phyloP scores from a whole-genome alignment of 2,888 invertebrate species.

The Mactromeris polynyma region DNA sequence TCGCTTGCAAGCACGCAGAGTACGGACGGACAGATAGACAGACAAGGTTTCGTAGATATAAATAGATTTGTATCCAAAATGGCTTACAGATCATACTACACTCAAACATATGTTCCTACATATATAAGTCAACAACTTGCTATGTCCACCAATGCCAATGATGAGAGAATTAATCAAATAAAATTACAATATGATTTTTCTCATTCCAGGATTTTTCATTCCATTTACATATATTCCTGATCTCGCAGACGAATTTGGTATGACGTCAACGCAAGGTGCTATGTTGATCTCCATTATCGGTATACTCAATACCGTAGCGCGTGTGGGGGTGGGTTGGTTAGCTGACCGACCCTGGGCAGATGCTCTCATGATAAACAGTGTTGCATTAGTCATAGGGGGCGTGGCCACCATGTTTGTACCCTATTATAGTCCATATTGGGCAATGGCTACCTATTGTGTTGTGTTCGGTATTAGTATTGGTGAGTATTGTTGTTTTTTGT shows the following conservation, averaged over 20 bases:
- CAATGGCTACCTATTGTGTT: slow-evolving; percentile 93
- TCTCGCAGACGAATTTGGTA: slow-evolving; percentile 71
- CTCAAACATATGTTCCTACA: too few species aligned
- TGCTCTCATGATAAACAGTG: slow-evolving; percentile 95
- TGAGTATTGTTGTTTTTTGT: slow-evolving; percentile 66
- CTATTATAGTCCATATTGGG: slow-evolving; percentile 92
- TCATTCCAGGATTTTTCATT: slow-evolving; percentile 95
- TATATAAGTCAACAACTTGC: too few species aligned
- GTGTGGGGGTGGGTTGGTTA: slow-evolving; percentile 95
- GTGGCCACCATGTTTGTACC: slow-evolving; percentile 95
- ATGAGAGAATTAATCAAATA: too few species aligned
- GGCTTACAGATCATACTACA: too few species aligned
- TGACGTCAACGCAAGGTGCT: slow-evolving; percentile 64
- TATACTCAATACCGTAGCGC: slow-evolving; percentile 97
- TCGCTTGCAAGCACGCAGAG: too few species aligned
- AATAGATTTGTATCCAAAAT: too few species aligned
- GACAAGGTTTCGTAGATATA: too few species aligned
- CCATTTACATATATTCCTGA: slow-evolving; percentile 93
- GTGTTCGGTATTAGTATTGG: slow-evolving; percentile 92
- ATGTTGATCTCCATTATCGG: slow-evolving; percentile 75
- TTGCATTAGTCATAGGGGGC: slow-evolving; percentile 94
- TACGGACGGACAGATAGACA: too few species aligned
- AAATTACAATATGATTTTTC: too few species aligned
- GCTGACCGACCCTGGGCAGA: slow-evolving; percentile 91
- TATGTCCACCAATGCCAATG: too few species aligned